Percentiles rank a stretch among this genome's conserved stretches.
Evolutionary conservation across 2,113 vertebrate genomes (phyloP).

Genomic region (Chaenocephalus aceratus): DNA sequence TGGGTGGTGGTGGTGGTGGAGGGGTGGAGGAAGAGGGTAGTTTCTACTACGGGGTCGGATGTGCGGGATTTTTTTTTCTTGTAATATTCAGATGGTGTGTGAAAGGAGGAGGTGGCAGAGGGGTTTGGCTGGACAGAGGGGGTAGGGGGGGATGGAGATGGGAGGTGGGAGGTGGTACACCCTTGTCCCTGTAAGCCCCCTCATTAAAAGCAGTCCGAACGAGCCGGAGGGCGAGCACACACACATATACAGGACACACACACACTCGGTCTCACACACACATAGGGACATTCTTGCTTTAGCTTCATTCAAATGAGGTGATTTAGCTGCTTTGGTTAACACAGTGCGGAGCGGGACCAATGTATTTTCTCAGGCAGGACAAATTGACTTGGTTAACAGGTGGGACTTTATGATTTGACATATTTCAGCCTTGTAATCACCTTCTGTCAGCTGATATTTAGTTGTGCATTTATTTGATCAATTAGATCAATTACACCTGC

Average conservation of each 20-base stretch:
- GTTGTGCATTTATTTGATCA: constrained; percentile 3
- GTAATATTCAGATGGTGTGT: constrained; percentile 67
- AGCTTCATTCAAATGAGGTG: constrained; percentile 84
- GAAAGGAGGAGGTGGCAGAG: constrained; percentile 51
- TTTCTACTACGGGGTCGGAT: constrained; percentile 73
- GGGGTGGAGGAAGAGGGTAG: constrained; percentile 69
- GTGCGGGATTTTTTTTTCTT: constrained; percentile 64
- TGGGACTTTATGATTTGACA: constrained; percentile 71
- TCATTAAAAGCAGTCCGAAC: constrained; percentile 85
- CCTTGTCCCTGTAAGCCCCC: constrained; percentile 83
- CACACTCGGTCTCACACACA: constrained; percentile 40
- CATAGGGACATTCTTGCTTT: constrained; percentile 63
- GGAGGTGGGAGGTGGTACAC: constrained; percentile 83
- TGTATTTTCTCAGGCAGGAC: constrained; percentile 82
- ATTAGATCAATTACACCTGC: not conserved
- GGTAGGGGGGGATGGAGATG: constrained; percentile 15
- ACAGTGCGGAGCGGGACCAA: constrained; percentile 71
- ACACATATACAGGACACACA: constrained; percentile 49
- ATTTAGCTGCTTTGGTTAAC: constrained; percentile 83
- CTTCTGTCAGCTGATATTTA: constrained; percentile 8
- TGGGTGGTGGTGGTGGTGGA: constrained; percentile 74
- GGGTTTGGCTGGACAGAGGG: constrained; percentile 72
- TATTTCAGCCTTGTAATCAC: constrained; percentile 18
- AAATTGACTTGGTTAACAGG: constrained; percentile 83
- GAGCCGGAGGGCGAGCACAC: constrained; percentile 68